Conservation (phyloP, 2,797 vertebrate species). For the Eurystomus glaucurus region DNA sequence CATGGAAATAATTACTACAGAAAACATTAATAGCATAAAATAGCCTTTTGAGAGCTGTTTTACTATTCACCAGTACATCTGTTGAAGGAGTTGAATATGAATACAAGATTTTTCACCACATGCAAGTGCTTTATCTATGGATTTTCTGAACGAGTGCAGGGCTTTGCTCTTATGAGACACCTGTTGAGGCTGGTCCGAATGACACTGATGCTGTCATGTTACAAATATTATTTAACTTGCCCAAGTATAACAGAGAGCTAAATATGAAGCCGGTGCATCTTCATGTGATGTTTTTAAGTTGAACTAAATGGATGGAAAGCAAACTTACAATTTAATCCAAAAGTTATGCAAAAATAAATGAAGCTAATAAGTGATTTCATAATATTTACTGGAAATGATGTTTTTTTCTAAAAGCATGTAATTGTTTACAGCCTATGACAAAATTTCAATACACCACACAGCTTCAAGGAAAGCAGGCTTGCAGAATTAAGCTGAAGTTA, state of each 20-base stretch:
- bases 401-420: neutral
- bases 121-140: neutral
- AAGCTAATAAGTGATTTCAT: neutral
- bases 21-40: no score
- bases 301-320: neutral
- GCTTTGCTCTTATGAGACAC: neutral
- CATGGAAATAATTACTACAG: no score
- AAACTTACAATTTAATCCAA: neutral
- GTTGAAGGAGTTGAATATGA: no score
- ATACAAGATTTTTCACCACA: no score
- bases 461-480: rapidly evolving
- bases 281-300: neutral
- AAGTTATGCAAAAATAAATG: neutral
- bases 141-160: neutral
- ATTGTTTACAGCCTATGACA: neutral
- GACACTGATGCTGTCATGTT: neutral
- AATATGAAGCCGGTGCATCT: neutral
- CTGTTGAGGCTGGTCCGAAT: neutral
- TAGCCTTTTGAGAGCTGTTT: no score
- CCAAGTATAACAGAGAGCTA: neutral
- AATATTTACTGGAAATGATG: neutral
- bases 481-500: neutral
- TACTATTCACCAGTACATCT: no score
- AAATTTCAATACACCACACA: neutral
- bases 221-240: neutral